phyloP scores from a whole-genome alignment of 2,797 vertebrate species.

The Enteromius fasciolatus region DNA sequence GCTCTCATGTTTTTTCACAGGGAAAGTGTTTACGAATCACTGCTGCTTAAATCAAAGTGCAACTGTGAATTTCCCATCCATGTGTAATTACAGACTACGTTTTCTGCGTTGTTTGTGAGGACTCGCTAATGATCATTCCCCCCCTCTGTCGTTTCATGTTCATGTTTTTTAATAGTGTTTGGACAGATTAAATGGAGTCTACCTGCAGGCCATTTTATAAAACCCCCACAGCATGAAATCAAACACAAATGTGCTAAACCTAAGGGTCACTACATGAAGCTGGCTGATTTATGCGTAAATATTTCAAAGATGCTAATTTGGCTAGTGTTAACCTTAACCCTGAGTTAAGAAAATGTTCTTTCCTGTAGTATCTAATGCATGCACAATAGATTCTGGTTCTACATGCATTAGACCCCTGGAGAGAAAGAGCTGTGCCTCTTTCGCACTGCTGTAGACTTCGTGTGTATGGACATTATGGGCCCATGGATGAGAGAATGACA shows the following conservation, averaged over 20 bases:
- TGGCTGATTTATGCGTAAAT: conserved; percentile 20
- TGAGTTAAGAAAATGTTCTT: background rate
- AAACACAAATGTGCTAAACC: background rate
- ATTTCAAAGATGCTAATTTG: conserved; percentile 23
- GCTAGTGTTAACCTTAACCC: conserved; percentile 6
- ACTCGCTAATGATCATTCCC: conserved; percentile 37
- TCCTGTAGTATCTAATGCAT: conserved; percentile 4
- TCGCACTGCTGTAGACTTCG: background rate
- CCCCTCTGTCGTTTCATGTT: conserved; percentile 16
- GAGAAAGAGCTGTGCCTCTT: background rate
- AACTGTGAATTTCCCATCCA: conserved; percentile 35
- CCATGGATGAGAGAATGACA: background rate
- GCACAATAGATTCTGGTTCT: background rate
- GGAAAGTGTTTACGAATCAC: conserved; percentile 37
- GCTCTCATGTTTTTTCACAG: conserved; percentile 23
- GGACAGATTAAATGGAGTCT: conserved; percentile 36
- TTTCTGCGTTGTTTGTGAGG: conserved; percentile 39
- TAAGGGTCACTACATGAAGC: conserved; percentile 10
- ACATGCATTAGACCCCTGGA: background rate
- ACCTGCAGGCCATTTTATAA: conserved; percentile 36
- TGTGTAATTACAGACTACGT: conserved; percentile 29
- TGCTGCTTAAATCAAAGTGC: conserved; percentile 33
- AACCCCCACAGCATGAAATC: conserved; percentile 31
- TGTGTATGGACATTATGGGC: too few species aligned
- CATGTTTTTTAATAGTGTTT: conserved; percentile 35